Evolutionary conservation across 2,888 invertebrate species (phyloP), one percentile per base, ranked within the genome.

Genomic region (Xestoiulus laeticollis): DNA sequence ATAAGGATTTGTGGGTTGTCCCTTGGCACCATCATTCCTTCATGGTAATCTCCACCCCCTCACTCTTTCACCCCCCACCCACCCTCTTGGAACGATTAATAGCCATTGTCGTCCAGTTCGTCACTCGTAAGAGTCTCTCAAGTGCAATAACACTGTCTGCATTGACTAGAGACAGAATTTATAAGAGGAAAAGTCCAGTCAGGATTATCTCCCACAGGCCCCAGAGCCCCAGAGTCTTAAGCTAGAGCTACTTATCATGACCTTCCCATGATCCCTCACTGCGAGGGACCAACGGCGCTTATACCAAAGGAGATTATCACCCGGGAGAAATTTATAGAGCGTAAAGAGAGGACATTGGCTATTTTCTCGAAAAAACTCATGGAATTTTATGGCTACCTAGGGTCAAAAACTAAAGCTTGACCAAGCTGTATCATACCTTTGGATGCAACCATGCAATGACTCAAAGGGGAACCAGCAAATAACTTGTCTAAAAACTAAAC

Each of bases 71-170:
- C n/a, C n/a, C n/a, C n/a, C n/a, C n/a, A n/a, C 59, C 22, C 8
- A 59, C 19, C 59, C 59, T 19, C 22, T n/a, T n/a, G 5, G n/a
- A n/a, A 59, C 59, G 59, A 59, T 59, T 59, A 59, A 59, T 59
- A 59, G 59, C 22, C 59, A 59, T 59, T 59, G 59, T 59, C 59
- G 59, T 59, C 59, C 59, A 59, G 59, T 59, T 22, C 59, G 59
- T 59, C 59, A 59, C 59, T 59, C 59, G n/a, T 59, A 59, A 59
- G 59, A 59, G 59, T 59, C 59, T 59, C 59, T 59, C 59, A 59
- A 59, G 59, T 59, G 59, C 59, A 59, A 59, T 59, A 59, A 59
- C 59, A 59, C 59, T 59, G 59, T 59, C 59, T 59, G n/a, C 59
- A 59, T 59, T 59, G 59, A 59, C 59, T 59, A 59, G 59, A 19